phyloP scores from a whole-genome alignment of 1,140 invertebrate species.

The Brachionus manjavacas region DNA sequence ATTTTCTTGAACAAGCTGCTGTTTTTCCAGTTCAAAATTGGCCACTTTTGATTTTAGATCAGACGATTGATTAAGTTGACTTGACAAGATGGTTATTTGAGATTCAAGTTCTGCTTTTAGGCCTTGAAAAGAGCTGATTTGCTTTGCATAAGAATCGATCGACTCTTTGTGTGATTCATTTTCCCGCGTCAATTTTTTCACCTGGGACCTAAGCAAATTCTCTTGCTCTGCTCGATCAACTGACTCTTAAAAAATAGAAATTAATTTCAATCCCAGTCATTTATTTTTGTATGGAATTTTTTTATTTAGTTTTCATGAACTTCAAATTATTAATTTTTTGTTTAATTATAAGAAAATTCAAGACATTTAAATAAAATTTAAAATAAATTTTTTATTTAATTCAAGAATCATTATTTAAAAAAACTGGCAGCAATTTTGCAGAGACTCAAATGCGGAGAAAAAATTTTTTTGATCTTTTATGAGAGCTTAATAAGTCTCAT shows the following conservation, averaged over 20 bases:
- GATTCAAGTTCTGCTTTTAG: not conserved
- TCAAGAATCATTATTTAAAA: too few species aligned
- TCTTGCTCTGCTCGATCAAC: not conserved
- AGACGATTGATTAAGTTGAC: not conserved
- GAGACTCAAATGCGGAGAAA: too few species aligned
- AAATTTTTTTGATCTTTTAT: too few species aligned
- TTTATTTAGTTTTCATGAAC: too few species aligned
- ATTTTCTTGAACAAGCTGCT: not conserved
- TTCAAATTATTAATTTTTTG: too few species aligned
- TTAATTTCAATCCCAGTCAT: not conserved
- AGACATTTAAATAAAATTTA: too few species aligned
- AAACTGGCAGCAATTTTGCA: too few species aligned
- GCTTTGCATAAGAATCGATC: not conserved
- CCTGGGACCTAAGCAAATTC: not conserved
- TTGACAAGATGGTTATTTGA: not conserved
- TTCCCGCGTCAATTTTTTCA: not conserved
- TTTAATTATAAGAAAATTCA: too few species aligned
- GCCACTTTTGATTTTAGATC: not conserved
- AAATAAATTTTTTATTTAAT: too few species aligned
- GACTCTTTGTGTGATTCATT: slow-evolving; percentile 8
- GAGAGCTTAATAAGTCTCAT: too few species aligned
- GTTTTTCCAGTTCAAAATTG: not conserved
- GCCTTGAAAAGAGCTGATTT: not conserved
- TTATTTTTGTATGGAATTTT: too few species aligned
- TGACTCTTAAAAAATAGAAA: not conserved